Conservation (phyloP, 2,888 invertebrate species). For the Volucella inflata region DNA sequence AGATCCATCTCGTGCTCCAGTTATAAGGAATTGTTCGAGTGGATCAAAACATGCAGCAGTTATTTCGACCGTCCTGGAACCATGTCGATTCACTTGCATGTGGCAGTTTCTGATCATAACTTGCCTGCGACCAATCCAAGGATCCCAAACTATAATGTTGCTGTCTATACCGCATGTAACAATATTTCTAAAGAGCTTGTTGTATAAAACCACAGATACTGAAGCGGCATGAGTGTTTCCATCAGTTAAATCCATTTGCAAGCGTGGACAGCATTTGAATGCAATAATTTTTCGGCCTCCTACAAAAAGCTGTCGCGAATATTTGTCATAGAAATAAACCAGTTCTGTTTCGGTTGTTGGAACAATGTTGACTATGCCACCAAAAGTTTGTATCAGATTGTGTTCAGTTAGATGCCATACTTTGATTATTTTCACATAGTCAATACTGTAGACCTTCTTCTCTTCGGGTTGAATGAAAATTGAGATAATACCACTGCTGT, state of each 20-base stretch:
- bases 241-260: conserved; percentile 88
- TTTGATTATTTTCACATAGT: conserved; percentile 89
- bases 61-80: conserved; percentile 83
- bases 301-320: conserved; percentile 87
- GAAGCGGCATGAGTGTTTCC: conserved; percentile 89
- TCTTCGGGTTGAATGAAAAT: conserved; percentile 88
- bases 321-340: conserved; percentile 87
- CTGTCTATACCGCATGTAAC: conserved; percentile 92
- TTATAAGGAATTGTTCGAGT: conserved; percentile 88
- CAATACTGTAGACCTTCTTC: conserved; percentile 88
- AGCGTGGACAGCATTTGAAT: conserved; percentile 87
- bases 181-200: conserved; percentile 89
- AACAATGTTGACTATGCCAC: conserved; percentile 86
- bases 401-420: conserved; percentile 90
- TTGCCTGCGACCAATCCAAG: conserved; percentile 88
- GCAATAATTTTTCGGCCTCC: conserved; percentile 88
- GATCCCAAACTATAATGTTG: conserved; percentile 92
- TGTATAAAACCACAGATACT: conserved; percentile 90
- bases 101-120: conserved; percentile 89
- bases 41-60: conserved; percentile 86
- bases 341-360: conserved; percentile 87
- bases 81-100: conserved; percentile 87
- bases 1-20: conserved; percentile 91
- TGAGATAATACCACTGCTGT: conserved; percentile 88
- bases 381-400: conserved; percentile 88